Conservation (phyloP, 2,113 vertebrate genomes). For the Glaucidium brasilianum region DNA sequence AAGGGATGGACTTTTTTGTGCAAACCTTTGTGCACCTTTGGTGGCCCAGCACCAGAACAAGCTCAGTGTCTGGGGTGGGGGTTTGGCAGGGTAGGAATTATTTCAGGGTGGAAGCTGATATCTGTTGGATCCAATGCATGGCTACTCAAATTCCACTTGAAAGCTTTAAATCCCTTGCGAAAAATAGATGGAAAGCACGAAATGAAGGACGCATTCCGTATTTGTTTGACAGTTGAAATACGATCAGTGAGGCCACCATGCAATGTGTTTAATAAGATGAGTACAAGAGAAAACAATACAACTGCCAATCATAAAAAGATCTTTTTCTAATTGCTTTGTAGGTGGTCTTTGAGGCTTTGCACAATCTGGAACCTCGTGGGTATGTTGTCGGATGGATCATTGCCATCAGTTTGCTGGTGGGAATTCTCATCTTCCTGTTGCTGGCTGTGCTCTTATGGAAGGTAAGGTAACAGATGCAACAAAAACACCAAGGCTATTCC, state of each 20-base stretch:
- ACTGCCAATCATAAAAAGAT: not conserved
- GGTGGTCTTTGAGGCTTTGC: conserved; percentile 97
- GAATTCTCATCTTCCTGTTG: conserved; percentile 97
- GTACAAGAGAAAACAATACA: not conserved
- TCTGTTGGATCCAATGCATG: not conserved
- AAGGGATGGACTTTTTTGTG: not conserved
- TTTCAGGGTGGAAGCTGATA: not conserved
- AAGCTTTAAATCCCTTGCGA: not conserved
- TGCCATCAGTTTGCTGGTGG: conserved; percentile 96
- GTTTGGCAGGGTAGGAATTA: not conserved
- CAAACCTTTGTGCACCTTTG: not conserved
- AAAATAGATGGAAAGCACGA: not conserved
- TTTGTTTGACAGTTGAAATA: conserved; percentile 49
- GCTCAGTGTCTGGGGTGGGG: not conserved
- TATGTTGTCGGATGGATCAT: conserved; percentile 99
- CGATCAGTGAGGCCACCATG: not conserved
- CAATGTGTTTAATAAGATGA: conserved; percentile 9
- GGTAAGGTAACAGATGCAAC: conserved; percentile 75
- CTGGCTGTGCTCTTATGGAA: conserved; percentile 97
- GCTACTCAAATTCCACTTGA: not conserved
- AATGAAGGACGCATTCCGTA: not conserved
- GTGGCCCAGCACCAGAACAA: not conserved
- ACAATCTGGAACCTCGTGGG: conserved; percentile 94
- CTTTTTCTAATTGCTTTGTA: conserved; percentile 62
- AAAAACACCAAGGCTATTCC: not conserved